These are phyloP conservation scores for Pteropus rufus DNA, from an alignment of 2,797 vertebrate species.

Conservation along the genomic window DNA sequence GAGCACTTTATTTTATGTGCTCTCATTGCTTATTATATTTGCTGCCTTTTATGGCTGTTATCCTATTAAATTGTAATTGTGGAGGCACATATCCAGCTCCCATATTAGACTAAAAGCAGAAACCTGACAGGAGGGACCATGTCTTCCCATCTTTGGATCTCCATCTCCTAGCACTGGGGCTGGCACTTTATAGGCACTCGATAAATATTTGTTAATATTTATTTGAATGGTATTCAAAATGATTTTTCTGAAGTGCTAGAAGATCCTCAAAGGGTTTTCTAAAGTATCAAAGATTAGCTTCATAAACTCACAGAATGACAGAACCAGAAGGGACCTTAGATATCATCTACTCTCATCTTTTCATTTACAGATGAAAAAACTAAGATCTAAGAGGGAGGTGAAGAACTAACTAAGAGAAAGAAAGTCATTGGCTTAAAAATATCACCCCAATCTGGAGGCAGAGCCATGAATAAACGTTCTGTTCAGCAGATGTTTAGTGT, in stretches of 20 bases:
- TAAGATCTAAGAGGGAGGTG: background rate
- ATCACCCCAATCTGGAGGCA: background rate
- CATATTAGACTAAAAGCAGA: background rate
- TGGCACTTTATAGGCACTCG: background rate
- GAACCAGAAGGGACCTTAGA: background rate
- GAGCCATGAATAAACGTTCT: background rate
- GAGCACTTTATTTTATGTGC: background rate
- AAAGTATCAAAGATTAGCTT: background rate
- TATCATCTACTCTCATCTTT: background rate
- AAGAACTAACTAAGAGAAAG: background rate
- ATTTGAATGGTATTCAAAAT: background rate
- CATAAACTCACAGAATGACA: background rate
- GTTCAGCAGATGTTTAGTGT: background rate
- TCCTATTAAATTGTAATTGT: background rate
- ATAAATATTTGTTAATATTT: background rate
- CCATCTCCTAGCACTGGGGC: background rate
- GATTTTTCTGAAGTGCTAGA: background rate
- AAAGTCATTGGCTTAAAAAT: background rate
- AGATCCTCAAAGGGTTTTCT: background rate
- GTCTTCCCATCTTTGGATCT: background rate
- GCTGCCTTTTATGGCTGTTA: background rate
- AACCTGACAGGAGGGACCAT: background rate
- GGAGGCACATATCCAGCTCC: no score
- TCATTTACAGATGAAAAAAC: background rate
- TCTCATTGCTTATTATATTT: background rate